Base-by-base conservation (phyloP, 2,797 vertebrate species). In the Takifugu ocellatus region DNA sequence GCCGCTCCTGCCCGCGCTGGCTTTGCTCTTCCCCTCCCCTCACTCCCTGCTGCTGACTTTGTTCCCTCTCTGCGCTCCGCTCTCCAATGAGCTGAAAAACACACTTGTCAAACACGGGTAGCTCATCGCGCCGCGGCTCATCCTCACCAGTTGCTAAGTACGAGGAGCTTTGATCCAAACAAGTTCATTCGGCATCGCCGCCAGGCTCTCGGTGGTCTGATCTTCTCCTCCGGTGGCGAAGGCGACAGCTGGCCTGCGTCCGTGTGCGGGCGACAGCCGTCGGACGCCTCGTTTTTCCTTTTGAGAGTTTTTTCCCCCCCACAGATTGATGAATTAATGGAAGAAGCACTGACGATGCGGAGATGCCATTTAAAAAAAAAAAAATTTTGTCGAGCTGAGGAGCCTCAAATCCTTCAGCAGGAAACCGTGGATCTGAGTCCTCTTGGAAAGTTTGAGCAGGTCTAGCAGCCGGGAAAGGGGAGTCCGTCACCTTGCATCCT, bases 1-100 rank as follows among this genome's bases (percentile, higher is more conserved):
- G 64, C 79, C 73, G 63, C 82, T 66, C 84, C 74, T 75, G 75
- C 70, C 51, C 63, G 68, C 47, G 36, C 68, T 56, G 70, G 49
- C 70, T 68, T 77, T 67, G 39, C 59, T 60, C 67, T 57, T 68
- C 66, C 65, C 79, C 77, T 79, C 76, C 72, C 71, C 59, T 75
- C 12, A 62, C 51, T 83, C 57, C 61, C 76, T 72, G 74, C 63
- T 11, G 26, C 70, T 66, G 69, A 60, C 82, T 77, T 65, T 78
- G 55, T 59, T 68, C 25, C 31, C 50, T 63, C 70, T 67, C 57
- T 29, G 63, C 0, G 69, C 83, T 77, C 74, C 61, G 49, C 73
- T 85, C 87, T 88, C 84, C 84, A 85, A 79, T 79, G 83, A 89
- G 83, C 83, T 88, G 85, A 87, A 88, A 87, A 87, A 80, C 83